Percentiles rank a stretch among this genome's conserved stretches.
These are phyloP conservation scores for Polyploca ridens DNA, from an alignment of 2,888 invertebrate species.

Conservation along the genomic window DNA sequence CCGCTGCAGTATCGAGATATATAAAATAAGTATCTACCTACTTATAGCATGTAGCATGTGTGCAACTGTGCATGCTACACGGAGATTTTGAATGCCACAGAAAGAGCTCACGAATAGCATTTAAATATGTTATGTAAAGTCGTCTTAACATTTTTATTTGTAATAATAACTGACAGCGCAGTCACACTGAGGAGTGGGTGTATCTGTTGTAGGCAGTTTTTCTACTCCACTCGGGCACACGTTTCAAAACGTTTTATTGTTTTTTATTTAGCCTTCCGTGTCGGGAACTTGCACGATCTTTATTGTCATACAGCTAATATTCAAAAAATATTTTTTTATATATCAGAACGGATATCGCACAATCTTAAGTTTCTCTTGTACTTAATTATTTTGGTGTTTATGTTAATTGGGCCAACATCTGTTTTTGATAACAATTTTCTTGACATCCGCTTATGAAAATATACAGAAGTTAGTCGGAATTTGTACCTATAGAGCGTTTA, in stretches of 20 bases:
- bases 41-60: too few relatives aligned
- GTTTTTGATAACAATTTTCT: too few relatives aligned
- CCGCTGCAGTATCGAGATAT: too few relatives aligned
- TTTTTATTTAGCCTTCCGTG: constrained; percentile 21
- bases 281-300: constrained; percentile 1
- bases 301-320: not conserved
- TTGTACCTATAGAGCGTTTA: too few relatives aligned
- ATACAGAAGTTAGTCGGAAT: too few relatives aligned
- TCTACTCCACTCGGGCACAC: constrained; percentile 53
- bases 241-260: constrained; percentile 49
- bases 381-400: too few relatives aligned
- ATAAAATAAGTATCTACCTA: too few relatives aligned
- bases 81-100: constrained; percentile 12
- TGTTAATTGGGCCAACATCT: too few relatives aligned
- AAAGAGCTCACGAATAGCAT: constrained; percentile 19
- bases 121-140: constrained; percentile 38
- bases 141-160: constrained; percentile 54
- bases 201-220: constrained; percentile 67
- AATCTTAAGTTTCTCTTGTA: not conserved
- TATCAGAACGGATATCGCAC: not conserved
- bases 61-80: too few relatives aligned
- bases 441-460: too few relatives aligned
- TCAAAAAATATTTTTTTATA: not conserved
- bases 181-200: constrained; percentile 64
- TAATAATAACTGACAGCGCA: constrained; percentile 63